Evolutionary conservation across 2,797 vertebrate species (phyloP).

Genomic region (Xenops minutus): DNA sequence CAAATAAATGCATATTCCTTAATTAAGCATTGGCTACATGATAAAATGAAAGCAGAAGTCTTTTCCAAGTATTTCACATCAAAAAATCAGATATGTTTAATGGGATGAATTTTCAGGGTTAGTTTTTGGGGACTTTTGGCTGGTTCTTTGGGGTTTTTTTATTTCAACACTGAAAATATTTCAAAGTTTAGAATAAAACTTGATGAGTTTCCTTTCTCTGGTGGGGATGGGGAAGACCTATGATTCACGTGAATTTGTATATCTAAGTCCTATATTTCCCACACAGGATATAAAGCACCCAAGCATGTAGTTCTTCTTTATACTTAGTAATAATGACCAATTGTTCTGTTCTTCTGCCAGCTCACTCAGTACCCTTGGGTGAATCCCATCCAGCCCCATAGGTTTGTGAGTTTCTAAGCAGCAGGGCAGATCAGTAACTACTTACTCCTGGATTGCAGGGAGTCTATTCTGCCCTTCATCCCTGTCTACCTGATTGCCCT

Average conservation of each 20-base stretch:
- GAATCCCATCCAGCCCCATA: too few species aligned
- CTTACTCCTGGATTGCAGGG: not conserved
- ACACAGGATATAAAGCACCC: not conserved
- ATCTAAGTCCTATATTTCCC: not conserved
- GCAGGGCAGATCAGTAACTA: not conserved
- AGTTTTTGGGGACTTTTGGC: not conserved
- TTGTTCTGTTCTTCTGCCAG: not conserved
- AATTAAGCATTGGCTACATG: not conserved
- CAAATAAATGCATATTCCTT: not conserved
- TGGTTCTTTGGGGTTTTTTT: rapidly evolving
- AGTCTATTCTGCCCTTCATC: not conserved
- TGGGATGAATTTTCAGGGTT: not conserved
- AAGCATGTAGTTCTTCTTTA: not conserved
- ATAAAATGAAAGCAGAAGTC: not conserved
- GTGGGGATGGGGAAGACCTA: not conserved
- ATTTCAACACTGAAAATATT: not conserved
- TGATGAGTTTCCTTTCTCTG: not conserved
- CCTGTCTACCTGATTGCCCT: not conserved
- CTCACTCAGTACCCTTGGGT: not conserved
- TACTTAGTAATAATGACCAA: not conserved
- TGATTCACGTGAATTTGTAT: not conserved
- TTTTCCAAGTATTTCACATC: not conserved
- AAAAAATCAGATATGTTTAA: not conserved
- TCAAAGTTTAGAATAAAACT: constrained; percentile 28
- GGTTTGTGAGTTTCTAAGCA: not conserved